phyloP scores from a whole-genome alignment of 2,888 invertebrate species.

The Mongoloraphidia duomilia region DNA sequence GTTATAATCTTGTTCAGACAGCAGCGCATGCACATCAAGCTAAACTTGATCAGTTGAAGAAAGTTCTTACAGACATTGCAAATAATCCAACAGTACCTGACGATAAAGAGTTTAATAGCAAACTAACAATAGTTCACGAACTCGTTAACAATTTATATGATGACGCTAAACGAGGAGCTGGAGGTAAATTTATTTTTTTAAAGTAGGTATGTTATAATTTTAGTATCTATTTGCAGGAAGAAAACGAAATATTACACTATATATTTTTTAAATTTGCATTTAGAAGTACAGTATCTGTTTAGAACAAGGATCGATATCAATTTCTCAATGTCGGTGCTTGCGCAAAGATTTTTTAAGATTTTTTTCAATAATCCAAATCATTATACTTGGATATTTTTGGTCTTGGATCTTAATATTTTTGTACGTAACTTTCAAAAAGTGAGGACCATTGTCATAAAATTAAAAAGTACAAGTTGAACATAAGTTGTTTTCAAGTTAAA shows the following conservation, averaged over 20 bases:
- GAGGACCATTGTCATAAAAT: too few species aligned
- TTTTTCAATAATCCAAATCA: too few species aligned
- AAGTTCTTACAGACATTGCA: conserved; percentile 72
- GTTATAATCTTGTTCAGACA: conserved; percentile 87
- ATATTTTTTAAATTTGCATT: background rate
- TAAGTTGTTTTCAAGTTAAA: too few species aligned
- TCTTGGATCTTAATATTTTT: too few species aligned
- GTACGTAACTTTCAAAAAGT: too few species aligned
- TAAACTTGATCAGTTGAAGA: conserved; percentile 59
- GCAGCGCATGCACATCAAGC: conserved; percentile 63
- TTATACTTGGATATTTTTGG: too few species aligned
- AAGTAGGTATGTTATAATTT: background rate
- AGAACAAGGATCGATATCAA: too few species aligned
- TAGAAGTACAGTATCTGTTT: too few species aligned
- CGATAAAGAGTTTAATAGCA: conserved; percentile 78
- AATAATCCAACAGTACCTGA: conserved; percentile 84
- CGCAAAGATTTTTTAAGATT: too few species aligned
- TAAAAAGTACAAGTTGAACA: too few species aligned
- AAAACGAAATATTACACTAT: background rate
- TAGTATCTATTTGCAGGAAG: background rate
- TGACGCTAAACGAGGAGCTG: conserved; percentile 57
- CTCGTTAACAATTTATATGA: conserved; percentile 60
- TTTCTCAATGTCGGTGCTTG: too few species aligned
- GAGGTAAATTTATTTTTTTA: conserved; percentile 23
- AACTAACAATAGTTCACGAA: conserved; percentile 59